Evolutionary conservation across 2,888 invertebrate species (phyloP).

Genomic region (Aproaerema taeniolella): DNA sequence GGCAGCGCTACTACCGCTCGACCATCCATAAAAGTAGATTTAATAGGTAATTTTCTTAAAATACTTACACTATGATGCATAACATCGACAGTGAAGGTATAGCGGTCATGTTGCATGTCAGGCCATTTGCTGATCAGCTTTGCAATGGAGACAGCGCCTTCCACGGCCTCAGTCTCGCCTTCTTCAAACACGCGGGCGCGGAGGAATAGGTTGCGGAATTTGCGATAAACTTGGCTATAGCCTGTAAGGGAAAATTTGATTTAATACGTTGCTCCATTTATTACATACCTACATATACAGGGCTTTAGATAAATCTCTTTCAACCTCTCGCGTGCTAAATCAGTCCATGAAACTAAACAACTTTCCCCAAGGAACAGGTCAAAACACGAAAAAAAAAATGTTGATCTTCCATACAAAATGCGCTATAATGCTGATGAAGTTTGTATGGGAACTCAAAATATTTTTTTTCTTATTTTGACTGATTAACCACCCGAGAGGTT

Average conservation of each 20-base stretch:
- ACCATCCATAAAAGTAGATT: too few species aligned
- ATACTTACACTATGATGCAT: too few species aligned
- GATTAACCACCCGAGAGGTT: too few species aligned
- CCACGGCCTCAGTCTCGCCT: conserved; percentile 34
- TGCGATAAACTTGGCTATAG: conserved; percentile 32
- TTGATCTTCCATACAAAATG: background rate
- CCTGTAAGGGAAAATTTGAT: conserved; percentile 29
- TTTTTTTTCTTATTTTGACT: too few species aligned
- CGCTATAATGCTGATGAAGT: background rate
- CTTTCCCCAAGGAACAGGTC: background rate
- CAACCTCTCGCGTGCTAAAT: background rate
- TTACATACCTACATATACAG: too few species aligned
- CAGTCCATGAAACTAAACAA: conserved; percentile 1
- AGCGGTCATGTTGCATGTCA: conserved; percentile 79
- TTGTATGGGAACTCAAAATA: too few species aligned
- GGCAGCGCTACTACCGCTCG: too few species aligned
- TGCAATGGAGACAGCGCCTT: conserved; percentile 35
- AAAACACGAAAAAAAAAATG: background rate
- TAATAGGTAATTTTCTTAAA: too few species aligned
- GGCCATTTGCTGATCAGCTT: conserved; percentile 62
- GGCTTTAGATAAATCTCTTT: too few species aligned
- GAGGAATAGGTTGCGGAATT: conserved; percentile 37
- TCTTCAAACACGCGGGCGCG: conserved; percentile 37
- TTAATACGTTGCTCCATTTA: too few species aligned
- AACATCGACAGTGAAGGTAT: conserved; percentile 82